Evolutionary conservation across 2,888 invertebrate genomes (phyloP).

Genomic region (Kryphioiulus occultus): DNA sequence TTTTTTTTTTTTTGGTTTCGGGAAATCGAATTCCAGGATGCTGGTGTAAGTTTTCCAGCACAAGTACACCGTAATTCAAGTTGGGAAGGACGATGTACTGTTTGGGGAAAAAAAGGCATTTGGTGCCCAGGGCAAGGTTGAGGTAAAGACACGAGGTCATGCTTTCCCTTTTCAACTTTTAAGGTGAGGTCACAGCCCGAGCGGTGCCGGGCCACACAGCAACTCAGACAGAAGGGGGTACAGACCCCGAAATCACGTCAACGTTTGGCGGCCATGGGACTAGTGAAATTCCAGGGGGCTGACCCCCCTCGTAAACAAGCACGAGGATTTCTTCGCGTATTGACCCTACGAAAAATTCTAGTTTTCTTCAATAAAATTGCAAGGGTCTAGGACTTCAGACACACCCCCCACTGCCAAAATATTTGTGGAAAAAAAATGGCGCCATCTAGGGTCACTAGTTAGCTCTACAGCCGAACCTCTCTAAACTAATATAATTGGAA

Average conservation of each 20-base stretch:
- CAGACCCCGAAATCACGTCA: not conserved
- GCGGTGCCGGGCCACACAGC: not conserved
- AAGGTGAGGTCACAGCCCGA: not conserved
- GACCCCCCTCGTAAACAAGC: not conserved
- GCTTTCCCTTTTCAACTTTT: not conserved
- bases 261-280: not conserved
- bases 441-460: too few relatives aligned
- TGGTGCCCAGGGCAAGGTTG: slow-evolving; percentile 21
- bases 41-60: not conserved
- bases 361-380: too few relatives aligned
- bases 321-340: too few relatives aligned
- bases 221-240: slow-evolving; percentile 11
- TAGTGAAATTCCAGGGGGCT: not conserved
- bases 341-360: too few relatives aligned
- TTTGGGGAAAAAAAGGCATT: not conserved
- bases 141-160: slow-evolving; percentile 31
- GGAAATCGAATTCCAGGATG: slow-evolving; percentile 32
- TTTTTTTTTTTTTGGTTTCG: not conserved
- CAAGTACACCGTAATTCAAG: not conserved
- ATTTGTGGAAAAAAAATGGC: too few relatives aligned
- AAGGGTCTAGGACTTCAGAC: too few relatives aligned
- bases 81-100: not conserved
- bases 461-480: too few relatives aligned
- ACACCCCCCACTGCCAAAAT: too few relatives aligned
- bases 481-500: too few relatives aligned